Evolutionary conservation across 2,888 invertebrate species (phyloP).

Genomic region (Drosophila limbata): DNA sequence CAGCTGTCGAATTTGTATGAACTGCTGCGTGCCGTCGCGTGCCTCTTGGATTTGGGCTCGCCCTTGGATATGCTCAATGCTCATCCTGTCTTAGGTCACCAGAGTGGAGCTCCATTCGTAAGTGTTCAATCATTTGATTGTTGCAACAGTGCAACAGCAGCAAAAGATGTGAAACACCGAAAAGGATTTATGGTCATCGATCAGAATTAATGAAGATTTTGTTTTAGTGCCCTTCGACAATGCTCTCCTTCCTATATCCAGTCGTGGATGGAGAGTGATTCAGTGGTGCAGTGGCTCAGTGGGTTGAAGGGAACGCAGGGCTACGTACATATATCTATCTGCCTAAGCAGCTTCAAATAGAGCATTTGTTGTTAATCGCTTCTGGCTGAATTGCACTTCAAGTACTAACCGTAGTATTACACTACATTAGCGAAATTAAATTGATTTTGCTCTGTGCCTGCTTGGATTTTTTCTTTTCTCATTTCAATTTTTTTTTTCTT

Average conservation of each 20-base stretch:
- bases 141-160: conserved; percentile 68
- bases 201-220: conserved; percentile 86
- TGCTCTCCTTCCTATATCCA: conserved; percentile 31
- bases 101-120: conserved; percentile 37
- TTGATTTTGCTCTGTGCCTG: conserved; percentile 62
- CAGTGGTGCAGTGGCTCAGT: background rate
- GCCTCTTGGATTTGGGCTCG: conserved; percentile 2
- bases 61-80: conserved; percentile 49
- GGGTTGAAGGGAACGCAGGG: background rate
- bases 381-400: conserved; percentile 42
- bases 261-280: background rate
- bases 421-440: conserved; percentile 84
- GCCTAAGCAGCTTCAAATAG: conserved; percentile 61
- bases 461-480: conserved; percentile 24
- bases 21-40: conserved; percentile 39
- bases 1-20: conserved; percentile 81
- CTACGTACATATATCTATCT: background rate
- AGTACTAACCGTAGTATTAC: conserved; percentile 67
- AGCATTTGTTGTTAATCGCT: conserved; percentile 79
- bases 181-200: conserved; percentile 85
- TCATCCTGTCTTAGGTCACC: conserved; percentile 60
- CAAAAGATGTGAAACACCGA: conserved; percentile 60
- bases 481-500: background rate
- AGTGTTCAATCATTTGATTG: conserved; percentile 82
- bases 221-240: conserved; percentile 55